Percentiles rank a stretch among this genome's conserved stretches.
These are phyloP conservation scores for Nesospiza acunhae DNA, from an alignment of 2,113 vertebrate genomes.

Conservation along the genomic window DNA sequence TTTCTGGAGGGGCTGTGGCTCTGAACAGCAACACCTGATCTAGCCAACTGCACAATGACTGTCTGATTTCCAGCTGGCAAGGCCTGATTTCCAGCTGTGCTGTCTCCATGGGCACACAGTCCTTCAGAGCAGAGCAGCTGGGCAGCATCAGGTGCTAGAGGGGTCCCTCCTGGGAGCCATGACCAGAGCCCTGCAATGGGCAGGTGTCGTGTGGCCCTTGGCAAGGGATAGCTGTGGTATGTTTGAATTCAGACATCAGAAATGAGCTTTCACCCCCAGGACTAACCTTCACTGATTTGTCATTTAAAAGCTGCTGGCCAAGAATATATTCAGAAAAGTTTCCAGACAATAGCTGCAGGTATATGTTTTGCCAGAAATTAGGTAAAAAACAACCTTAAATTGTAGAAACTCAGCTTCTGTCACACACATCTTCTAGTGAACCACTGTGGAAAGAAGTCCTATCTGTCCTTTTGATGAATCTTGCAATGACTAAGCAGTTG, in stretches of 20 bases:
- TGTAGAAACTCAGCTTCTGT: background rate
- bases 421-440: background rate
- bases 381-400: background rate
- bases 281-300: background rate
- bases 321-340: background rate
- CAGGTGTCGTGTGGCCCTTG: background rate
- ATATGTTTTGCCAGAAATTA: background rate
- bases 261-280: background rate
- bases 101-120: background rate
- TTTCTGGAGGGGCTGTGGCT: background rate
- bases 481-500: background rate
- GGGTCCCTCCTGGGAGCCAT: background rate
- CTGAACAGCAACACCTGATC: background rate
- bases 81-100: background rate
- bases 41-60: background rate
- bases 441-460: background rate
- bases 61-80: background rate
- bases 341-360: background rate
- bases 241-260: background rate
- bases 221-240: background rate
- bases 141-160: background rate
- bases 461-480: background rate
- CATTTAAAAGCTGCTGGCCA: background rate
- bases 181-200: fast-evolving
- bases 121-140: background rate